A percentile compares a stretch with the other conserved stretches of the same genome.
Conservation (phyloP, 2,888 invertebrate species). For the Troides helena region DNA sequence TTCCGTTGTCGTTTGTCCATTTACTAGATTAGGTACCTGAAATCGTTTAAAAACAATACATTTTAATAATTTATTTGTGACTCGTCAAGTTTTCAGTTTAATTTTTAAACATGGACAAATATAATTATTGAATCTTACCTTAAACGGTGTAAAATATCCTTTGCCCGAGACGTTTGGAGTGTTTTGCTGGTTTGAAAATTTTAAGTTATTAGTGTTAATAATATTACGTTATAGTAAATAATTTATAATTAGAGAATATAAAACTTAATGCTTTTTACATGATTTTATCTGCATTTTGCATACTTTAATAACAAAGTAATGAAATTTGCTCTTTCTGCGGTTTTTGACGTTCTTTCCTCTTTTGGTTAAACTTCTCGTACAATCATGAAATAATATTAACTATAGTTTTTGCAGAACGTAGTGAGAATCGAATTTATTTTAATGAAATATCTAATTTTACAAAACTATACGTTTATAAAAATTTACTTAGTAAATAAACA, state of each 20-base stretch:
- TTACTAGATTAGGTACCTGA: not conserved
- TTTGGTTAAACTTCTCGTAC: too few relatives aligned
- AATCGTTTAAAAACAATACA: not conserved
- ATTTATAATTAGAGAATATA: not conserved
- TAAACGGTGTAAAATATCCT: not conserved
- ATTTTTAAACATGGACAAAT: not conserved
- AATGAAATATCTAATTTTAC: too few relatives aligned
- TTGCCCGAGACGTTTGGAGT: not conserved
- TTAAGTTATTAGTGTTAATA: not conserved
- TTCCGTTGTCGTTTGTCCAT: not conserved
- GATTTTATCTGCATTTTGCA: too few relatives aligned
- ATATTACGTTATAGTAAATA: not conserved
- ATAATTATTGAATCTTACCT: not conserved
- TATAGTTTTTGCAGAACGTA: too few relatives aligned
- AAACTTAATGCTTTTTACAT: too few relatives aligned
- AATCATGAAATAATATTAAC: too few relatives aligned
- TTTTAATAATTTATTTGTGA: not conserved
- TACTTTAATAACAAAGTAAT: too few relatives aligned
- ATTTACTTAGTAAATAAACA: too few relatives aligned
- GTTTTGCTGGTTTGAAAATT: not conserved
- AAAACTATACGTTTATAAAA: too few relatives aligned
- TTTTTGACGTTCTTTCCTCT: too few relatives aligned
- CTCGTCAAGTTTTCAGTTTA: not conserved
- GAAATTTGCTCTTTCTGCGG: too few relatives aligned
- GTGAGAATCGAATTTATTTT: too few relatives aligned